Evolutionary conservation across 1,140 invertebrate genomes (phyloP).

Genomic region (Musca vetustissima): DNA sequence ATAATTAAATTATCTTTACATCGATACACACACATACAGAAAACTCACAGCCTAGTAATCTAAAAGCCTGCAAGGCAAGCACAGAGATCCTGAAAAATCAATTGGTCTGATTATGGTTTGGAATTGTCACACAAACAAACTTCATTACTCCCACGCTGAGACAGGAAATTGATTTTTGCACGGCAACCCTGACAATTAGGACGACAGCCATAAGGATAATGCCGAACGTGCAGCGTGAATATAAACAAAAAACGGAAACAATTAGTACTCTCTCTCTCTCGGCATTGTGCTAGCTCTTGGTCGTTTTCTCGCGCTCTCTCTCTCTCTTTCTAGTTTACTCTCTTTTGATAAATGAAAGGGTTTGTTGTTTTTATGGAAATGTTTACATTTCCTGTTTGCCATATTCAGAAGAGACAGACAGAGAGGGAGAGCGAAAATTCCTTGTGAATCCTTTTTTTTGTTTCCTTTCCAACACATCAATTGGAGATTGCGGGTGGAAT

Average conservation of each 20-base stretch:
- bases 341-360: neutral
- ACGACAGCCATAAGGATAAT: neutral
- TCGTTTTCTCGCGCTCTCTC: neutral
- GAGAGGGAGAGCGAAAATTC: no score
- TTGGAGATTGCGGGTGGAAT: neutral
- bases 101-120: neutral
- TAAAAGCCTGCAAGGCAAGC: no score
- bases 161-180: constrained; percentile 20
- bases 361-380: neutral
- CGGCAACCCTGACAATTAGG: constrained; percentile 9
- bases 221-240: neutral
- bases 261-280: neutral
- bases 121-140: neutral
- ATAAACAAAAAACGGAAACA: constrained; percentile 1
- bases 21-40: neutral
- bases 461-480: neutral
- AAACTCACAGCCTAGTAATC: no score
- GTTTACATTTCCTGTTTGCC: no score
- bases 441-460: no score
- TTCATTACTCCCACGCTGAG: neutral
- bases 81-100: neutral
- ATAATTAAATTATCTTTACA: no score
- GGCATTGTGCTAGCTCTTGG: neutral
- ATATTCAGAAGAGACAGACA: no score
- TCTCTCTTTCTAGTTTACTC: neutral